phyloP scores from a whole-genome alignment of 1,140 invertebrate species.

The Bombus sylvicola region DNA sequence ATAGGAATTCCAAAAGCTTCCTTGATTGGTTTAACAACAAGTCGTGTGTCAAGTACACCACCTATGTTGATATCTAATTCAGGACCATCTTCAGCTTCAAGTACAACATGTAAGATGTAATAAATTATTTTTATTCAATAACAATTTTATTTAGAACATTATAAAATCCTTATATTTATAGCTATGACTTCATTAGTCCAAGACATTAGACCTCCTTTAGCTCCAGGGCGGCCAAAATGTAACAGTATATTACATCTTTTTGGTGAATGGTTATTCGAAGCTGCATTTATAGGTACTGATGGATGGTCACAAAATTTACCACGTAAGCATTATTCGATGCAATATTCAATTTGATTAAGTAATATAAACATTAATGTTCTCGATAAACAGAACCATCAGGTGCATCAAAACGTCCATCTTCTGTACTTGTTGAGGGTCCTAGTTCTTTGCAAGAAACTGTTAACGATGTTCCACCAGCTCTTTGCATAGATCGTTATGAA shows the following conservation, averaged over 20 bases:
- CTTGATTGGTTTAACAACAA: conserved; percentile 89
- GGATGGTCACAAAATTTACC: conserved; percentile 84
- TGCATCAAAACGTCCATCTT: conserved; percentile 81
- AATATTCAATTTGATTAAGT: not conserved
- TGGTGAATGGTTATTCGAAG: conserved; percentile 98
- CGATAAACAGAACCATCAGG: conserved; percentile 82
- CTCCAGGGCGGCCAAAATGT: conserved; percentile 92
- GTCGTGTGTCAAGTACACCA: conserved; percentile 85
- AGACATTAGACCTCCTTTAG: conserved; percentile 86
- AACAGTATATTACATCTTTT: conserved; percentile 97
- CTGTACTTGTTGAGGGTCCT: conserved; percentile 81
- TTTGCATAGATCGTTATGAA: conserved; percentile 88
- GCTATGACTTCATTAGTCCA: conserved; percentile 83
- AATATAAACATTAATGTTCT: conserved; percentile 2
- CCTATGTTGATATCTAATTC: conserved; percentile 88
- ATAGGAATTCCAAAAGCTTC: conserved; percentile 91
- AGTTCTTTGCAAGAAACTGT: conserved; percentile 82
- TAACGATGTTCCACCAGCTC: conserved; percentile 80
- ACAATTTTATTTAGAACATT: conserved; percentile 6
- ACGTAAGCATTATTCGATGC: conserved; percentile 74
- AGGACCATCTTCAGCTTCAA: conserved; percentile 87
- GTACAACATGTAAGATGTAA: conserved; percentile 85
- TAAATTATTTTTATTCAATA: conserved; percentile 34
- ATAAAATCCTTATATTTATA: conserved; percentile 64
- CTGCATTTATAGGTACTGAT: conserved; percentile 92